Evolutionary conservation across 2,888 invertebrate species (phyloP).

Genomic region (Rhimphoctona megacephalus): DNA sequence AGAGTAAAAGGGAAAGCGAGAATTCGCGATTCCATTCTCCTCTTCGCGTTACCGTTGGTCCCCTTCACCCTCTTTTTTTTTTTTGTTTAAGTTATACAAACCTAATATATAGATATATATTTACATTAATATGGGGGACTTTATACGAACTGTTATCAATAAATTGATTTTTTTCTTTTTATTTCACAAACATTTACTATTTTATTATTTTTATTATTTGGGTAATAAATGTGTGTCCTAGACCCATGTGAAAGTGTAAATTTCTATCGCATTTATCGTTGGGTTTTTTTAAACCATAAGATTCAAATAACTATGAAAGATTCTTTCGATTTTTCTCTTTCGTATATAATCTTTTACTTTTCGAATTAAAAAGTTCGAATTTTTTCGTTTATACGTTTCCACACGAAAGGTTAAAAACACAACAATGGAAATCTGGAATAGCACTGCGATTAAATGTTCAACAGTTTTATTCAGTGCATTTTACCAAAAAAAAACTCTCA

Average conservation of each 20-base stretch:
- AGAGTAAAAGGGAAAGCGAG: constrained; percentile 66
- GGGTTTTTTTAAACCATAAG: not conserved
- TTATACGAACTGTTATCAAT: not conserved
- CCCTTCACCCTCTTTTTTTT: not conserved
- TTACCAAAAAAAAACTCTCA: not conserved
- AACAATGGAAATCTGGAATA: not conserved
- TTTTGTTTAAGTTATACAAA: not conserved
- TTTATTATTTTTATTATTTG: not conserved
- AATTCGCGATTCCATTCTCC: constrained; percentile 50
- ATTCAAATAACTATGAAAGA: not conserved
- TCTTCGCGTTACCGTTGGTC: constrained; percentile 16
- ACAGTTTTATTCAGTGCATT: not conserved
- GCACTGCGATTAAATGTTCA: too few relatives aligned
- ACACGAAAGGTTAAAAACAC: not conserved
- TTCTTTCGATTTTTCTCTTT: not conserved
- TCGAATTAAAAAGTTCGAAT: not conserved
- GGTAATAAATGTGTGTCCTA: not conserved
- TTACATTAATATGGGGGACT: not conserved
- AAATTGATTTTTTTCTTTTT: not conserved
- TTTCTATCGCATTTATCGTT: not conserved
- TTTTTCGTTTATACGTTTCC: not conserved
- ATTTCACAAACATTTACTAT: not conserved
- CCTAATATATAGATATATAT: not conserved
- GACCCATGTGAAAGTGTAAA: not conserved
- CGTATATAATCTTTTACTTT: too few relatives aligned